Evolutionary conservation across 2,888 invertebrate species (phyloP).

Genomic region (Ectropis crepuscularia): DNA sequence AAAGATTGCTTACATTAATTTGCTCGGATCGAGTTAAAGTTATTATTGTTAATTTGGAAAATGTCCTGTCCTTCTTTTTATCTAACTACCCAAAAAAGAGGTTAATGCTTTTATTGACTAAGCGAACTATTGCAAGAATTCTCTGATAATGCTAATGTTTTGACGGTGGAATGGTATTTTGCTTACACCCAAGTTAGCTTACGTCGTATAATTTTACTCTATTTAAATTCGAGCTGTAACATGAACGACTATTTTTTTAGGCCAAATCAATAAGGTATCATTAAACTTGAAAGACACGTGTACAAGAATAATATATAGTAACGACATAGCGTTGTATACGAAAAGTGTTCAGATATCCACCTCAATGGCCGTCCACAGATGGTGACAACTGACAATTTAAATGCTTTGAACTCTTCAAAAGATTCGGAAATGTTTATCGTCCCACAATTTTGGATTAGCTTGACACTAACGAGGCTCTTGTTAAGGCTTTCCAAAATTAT

Average conservation of each 20-base stretch:
- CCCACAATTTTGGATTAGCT: conserved; percentile 20
- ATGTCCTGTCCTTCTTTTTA: conserved; percentile 2
- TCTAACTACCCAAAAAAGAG: too few relatives aligned
- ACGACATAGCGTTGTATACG: not conserved
- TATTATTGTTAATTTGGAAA: conserved; percentile 6
- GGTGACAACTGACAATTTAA: conserved; percentile 25
- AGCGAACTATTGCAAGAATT: too few relatives aligned
- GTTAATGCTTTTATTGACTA: too few relatives aligned
- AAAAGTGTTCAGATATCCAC: conserved; percentile 13
- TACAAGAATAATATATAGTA: conserved; percentile 6
- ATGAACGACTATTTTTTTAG: conserved; percentile 6
- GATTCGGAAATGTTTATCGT: conserved; percentile 19
- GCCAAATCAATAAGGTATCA: not conserved
- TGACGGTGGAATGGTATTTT: too few relatives aligned
- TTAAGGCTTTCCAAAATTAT: conserved; percentile 11
- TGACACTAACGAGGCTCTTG: conserved; percentile 31
- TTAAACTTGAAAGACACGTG: not conserved
- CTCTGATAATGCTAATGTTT: too few relatives aligned
- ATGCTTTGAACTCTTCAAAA: conserved; percentile 16
- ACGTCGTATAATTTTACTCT: not conserved
- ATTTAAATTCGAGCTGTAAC: not conserved
- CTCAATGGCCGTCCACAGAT: conserved; percentile 14
- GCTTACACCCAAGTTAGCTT: too few relatives aligned
- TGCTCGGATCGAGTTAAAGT: conserved; percentile 9
- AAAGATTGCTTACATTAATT: too few relatives aligned